A percentile compares a stretch with the other conserved stretches of the same genome.
Evolutionary conservation across 2,888 invertebrate genomes (phyloP).

Genomic region (Dascillus cervinus): DNA sequence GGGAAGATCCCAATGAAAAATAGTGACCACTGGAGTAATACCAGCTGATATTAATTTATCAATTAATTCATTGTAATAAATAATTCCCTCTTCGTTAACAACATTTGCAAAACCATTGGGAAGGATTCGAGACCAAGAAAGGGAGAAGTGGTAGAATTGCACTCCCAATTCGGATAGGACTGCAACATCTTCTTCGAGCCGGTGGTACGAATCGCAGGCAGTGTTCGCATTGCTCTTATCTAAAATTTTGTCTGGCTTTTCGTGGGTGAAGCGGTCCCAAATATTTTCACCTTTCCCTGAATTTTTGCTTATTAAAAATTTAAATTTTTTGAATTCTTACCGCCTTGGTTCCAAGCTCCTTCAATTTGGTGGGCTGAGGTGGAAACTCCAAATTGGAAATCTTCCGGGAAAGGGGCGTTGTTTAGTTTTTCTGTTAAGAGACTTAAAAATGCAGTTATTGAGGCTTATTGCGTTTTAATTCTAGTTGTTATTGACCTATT

Average conservation of each 20-base stretch:
- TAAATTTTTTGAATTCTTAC: too few species aligned
- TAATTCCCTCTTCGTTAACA: constrained; percentile 61
- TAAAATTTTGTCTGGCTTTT: constrained; percentile 43
- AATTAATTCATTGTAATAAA: constrained; percentile 68
- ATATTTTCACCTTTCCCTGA: constrained; percentile 44
- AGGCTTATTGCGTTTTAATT: too few species aligned
- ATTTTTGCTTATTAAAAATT: too few species aligned
- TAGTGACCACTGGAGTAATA: constrained; percentile 45
- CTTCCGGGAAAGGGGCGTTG: constrained; percentile 39
- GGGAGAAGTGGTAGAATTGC: constrained; percentile 50
- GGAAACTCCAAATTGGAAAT: constrained; percentile 50
- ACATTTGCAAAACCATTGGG: constrained; percentile 55
- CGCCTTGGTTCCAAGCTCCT: constrained; percentile 45
- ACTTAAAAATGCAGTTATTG: too few species aligned
- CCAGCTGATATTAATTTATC: constrained; percentile 53
- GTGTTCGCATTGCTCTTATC: constrained; percentile 49
- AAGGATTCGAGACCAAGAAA: constrained; percentile 59
- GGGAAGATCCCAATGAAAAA: constrained; percentile 35
- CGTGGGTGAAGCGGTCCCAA: constrained; percentile 46
- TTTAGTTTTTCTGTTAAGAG: too few species aligned
- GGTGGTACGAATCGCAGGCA: constrained; percentile 60
- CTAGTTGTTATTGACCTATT: too few species aligned
- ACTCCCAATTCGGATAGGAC: constrained; percentile 51
- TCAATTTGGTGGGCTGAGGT: constrained; percentile 52
- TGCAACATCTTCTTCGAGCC: constrained; percentile 52